A percentile compares a stretch with the other conserved stretches of the same genome.
Evolutionary conservation across 2,888 invertebrate genomes (phyloP).

Genomic region (Tinea semifulvella): DNA sequence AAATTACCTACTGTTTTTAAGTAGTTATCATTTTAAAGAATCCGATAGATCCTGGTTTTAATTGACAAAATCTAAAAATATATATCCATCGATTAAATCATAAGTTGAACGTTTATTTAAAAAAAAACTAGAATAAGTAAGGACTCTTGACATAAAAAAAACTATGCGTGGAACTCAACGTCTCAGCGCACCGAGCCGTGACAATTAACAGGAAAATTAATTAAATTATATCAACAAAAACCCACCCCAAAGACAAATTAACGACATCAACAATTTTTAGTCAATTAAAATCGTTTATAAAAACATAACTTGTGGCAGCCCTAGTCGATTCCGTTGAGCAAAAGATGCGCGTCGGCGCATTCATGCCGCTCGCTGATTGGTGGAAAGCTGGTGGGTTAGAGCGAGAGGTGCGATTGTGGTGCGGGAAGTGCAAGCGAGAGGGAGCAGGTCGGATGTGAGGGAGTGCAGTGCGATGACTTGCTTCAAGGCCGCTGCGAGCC

Average conservation of each 20-base stretch:
- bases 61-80: too few species aligned
- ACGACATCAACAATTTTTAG: background rate
- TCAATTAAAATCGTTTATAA: background rate
- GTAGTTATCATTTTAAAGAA: too few species aligned
- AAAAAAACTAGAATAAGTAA: too few species aligned
- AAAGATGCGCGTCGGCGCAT: constrained; percentile 55
- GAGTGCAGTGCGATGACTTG: constrained; percentile 62
- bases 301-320: constrained; percentile 37
- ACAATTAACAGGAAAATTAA: constrained; percentile 17
- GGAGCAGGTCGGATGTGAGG: constrained; percentile 44
- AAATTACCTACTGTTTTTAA: too few species aligned
- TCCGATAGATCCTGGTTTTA: too few species aligned
- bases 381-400: constrained; percentile 25
- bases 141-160: too few species aligned
- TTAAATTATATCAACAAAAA: constrained; percentile 5
- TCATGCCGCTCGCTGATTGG: constrained; percentile 39
- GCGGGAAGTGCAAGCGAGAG: constrained; percentile 27
- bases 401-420: constrained; percentile 26
- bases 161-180: too few species aligned
- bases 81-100: too few species aligned
- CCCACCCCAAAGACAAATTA: background rate
- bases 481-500: constrained; percentile 56
- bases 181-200: constrained; percentile 17
- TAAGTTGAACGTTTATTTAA: too few species aligned
- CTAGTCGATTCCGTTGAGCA: constrained; percentile 51